phyloP scores from a whole-genome alignment of 35 echinoderm and acorn worm genomes.

The Nesometra sesokonis region DNA sequence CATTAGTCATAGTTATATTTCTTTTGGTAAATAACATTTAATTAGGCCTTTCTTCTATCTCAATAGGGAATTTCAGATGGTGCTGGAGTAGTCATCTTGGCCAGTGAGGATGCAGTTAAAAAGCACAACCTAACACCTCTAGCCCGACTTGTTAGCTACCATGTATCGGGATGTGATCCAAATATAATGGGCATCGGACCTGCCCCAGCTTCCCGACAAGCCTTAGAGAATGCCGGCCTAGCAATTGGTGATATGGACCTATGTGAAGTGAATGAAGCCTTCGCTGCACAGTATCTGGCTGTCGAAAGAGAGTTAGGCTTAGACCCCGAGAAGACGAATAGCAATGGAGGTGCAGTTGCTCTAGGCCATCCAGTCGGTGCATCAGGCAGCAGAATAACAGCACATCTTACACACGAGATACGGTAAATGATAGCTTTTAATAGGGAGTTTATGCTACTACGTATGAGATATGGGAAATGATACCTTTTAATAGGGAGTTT shows the following conservation, averaged over 20 bases:
- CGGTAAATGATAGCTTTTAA: constrained; percentile 51
- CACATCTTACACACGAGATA: constrained; percentile 89
- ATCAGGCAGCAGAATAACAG: constrained; percentile 72
- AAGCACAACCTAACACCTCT: constrained; percentile 80
- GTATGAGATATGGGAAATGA: neutral
- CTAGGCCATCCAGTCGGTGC: constrained; percentile 92
- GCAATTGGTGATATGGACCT: constrained; percentile 79
- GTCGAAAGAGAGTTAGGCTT: constrained; percentile 75
- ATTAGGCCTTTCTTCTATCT: too few relatives aligned
- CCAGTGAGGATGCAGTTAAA: constrained; percentile 76
- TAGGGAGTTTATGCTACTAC: too few relatives aligned
- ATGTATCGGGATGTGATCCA: constrained; percentile 80
- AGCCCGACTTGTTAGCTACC: constrained; percentile 82
- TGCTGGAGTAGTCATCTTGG: constrained; percentile 73
- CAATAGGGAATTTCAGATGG: constrained; percentile 99
- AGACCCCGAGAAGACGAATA: constrained; percentile 77
- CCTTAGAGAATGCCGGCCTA: constrained; percentile 71
- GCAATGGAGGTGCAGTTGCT: constrained; percentile 92
- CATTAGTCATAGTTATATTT: too few relatives aligned
- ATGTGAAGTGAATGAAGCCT: constrained; percentile 92
- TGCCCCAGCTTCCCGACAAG: constrained; percentile 52
- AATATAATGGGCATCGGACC: constrained; percentile 98
- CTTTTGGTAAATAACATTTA: too few relatives aligned
- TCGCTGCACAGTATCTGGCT: constrained; percentile 76
- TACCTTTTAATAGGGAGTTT: neutral